Conservation (phyloP, 2,113 vertebrate species). For the Hystrix cristata region DNA sequence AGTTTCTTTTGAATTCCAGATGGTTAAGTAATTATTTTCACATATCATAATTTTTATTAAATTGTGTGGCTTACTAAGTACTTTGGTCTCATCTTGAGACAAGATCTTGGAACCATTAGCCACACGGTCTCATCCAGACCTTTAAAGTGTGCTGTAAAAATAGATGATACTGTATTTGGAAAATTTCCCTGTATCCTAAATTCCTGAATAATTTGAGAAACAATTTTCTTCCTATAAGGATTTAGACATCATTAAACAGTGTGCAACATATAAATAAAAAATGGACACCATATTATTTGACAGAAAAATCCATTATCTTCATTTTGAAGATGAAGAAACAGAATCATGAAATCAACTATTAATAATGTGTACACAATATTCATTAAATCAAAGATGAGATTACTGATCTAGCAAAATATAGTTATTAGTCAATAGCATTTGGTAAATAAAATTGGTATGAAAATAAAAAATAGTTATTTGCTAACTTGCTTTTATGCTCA, state of each 20-base stretch:
- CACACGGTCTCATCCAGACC: not conserved
- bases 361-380: not conserved
- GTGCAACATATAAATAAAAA: not conserved
- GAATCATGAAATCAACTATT: slow-evolving; percentile 15
- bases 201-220: slow-evolving; percentile 13
- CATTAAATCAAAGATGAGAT: not conserved
- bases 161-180: not conserved
- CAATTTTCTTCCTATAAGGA: not conserved
- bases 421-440: not conserved
- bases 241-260: slow-evolving; percentile 16
- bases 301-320: not conserved
- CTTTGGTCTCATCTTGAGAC: not conserved
- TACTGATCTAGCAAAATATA: not conserved
- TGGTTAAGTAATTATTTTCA: slow-evolving; percentile 49
- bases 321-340: slow-evolving; percentile 39
- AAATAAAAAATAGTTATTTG: not conserved
- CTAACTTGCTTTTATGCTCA: not conserved
- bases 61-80: slow-evolving; percentile 11
- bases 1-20: slow-evolving; percentile 44
- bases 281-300: not conserved
- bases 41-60: slow-evolving; percentile 31
- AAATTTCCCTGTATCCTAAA: not conserved
- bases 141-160: not conserved
- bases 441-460: not conserved
- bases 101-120: slow-evolving; percentile 20